Evolutionary conservation across 2,888 invertebrate species (phyloP), one percentile per base, ranked within the genome.

Genomic region (Lutraria lutraria): DNA sequence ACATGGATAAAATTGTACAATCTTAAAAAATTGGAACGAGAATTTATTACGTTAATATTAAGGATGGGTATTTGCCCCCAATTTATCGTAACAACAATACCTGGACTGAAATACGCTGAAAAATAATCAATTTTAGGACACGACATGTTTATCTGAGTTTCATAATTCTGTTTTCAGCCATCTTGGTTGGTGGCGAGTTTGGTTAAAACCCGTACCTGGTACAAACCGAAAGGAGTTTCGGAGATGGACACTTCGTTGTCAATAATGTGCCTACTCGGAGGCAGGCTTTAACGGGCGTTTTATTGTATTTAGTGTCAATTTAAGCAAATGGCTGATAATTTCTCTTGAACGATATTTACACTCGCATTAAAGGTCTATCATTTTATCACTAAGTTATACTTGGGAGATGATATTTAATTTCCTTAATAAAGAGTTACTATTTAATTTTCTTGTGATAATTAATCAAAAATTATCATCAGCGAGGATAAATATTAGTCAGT

Each of bases 401-500:
- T 43, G 1, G 19, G 10, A 10, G 80, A 52, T 52, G 80, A 60
- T 15, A 85, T 80, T 34, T 80, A 60, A 80, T 80, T 85, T 85
- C 80, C 85, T 60, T 56, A 80, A 34, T 85, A 79, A 79, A 80
- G 85, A 60, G 16, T 79, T 34, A 79, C 43, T 53, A 3, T 34
- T 21, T 60, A 76, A 6, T 29, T 34, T 53, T 76, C 34, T 6
- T n/a, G 19, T 43, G 85, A 81, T 88, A 85, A 89, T 89, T 86
- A 89, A 89, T 89, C 89, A 89, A 54, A n/a, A 31, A 21, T 83
- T 86, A 83, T 86, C 83, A 86, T 43, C 29, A 60, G 60, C 79
- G 34, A 31, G 89, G 86, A 89, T 89, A 89, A 89, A 89, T 86
- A 89, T 86, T 86, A 86, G 79, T 60, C 85, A 80, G 31, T 85